phyloP scores from a whole-genome alignment of 2,113 vertebrate species.

The Ondatra zibethicus region DNA sequence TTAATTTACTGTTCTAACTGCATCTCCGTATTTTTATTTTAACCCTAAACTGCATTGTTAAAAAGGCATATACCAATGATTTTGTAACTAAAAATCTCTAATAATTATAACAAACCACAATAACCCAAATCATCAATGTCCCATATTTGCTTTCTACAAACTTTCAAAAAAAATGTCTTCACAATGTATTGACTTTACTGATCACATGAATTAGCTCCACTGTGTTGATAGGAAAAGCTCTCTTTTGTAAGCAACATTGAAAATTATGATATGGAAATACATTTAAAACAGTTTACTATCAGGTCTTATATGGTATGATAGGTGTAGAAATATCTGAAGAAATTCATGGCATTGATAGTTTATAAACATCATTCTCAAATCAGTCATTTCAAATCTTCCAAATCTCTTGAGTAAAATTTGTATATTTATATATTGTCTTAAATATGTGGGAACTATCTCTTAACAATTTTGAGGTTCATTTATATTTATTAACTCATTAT shows the following conservation, averaged over 20 bases:
- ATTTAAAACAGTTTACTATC: neutral
- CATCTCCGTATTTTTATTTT: neutral
- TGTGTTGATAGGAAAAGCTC: neutral
- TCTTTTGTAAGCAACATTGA: neutral
- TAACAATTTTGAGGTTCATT: neutral
- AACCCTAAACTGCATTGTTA: neutral
- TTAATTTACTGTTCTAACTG: slow-evolving; percentile 4
- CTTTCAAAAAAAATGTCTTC: neutral
- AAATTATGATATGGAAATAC: neutral
- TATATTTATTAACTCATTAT: neutral
- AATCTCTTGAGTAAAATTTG: neutral
- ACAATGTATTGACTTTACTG: neutral
- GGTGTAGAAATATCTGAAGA: neutral
- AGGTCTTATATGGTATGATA: neutral
- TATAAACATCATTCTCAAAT: neutral
- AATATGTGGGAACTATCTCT: neutral
- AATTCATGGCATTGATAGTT: neutral
- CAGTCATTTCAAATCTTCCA: neutral
- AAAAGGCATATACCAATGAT: neutral
- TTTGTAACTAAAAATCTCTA: neutral
- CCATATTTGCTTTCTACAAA: neutral
- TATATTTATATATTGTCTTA: neutral
- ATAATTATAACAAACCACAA: neutral
- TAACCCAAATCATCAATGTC: neutral
- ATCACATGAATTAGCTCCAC: neutral